Base-by-base conservation (phyloP, 2,797 vertebrate species). In the Siniperca obscura region DNA sequence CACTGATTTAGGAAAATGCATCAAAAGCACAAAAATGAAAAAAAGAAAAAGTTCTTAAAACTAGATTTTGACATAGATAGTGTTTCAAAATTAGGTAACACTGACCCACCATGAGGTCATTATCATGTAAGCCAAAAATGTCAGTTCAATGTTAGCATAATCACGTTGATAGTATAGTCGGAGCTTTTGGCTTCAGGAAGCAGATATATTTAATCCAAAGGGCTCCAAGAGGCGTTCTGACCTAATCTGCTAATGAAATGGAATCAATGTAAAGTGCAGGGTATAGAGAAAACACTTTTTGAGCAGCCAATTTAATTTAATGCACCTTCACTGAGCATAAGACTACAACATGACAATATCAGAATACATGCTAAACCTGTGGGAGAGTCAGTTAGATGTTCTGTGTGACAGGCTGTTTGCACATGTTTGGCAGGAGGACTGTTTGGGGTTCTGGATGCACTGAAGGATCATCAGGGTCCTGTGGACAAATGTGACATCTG, bases 381-480 rank as follows among this genome's bases (percentile, higher is more conserved):
- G 46, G 21, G 21, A 19, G 25, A 30, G n/a, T 91, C 74, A 75
- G 66, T 64, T 53, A 1, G 55, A 67, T 0, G 40, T 52, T 77
- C 83, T 70, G 25, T 82, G 55, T 10, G 61, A 27, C 8, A 91
- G 76, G 82, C 78, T 89, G 68, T 74, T 74, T 59, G 84, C 74
- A 74, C 70, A 91, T 53, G 81, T 91, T 78, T 84, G 90, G 75
- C 91, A 94, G 68, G 84, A 77, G 17, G 87, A 61, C 11, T 88
- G 87, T 82, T 80, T 74, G 27, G 89, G 93, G 76, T 93, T 88
- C 52, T 88, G 91, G 75, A 95, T 60, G 27, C 95, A 95, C 89
- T 95, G 95, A 59, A 96, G 92, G 40, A 94, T 90, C 90, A 87
- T 93, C 79, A 95, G 78, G 42, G 81, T 91, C 76, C 95, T 96